Evolutionary conservation across 1,140 invertebrate species (phyloP).

Genomic region (Drosophila setifemur): DNA sequence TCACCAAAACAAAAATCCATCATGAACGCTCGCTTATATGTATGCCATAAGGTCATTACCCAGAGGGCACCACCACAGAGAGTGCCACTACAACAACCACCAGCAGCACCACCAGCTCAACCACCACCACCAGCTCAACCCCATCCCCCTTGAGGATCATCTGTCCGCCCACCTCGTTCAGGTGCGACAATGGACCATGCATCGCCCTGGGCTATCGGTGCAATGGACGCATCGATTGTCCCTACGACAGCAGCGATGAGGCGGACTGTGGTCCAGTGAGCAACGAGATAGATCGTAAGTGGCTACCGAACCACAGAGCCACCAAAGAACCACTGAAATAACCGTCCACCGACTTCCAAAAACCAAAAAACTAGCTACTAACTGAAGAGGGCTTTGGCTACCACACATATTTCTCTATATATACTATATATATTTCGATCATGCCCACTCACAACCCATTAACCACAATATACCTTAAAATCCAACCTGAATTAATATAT

Average conservation of each 20-base stretch:
- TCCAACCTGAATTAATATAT: too few species aligned
- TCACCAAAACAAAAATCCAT: not conserved
- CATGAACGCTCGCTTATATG: constrained; percentile 1
- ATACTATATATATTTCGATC: constrained; percentile 2
- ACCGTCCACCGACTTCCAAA: not conserved
- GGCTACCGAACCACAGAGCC: constrained; percentile 4
- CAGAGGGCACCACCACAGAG: not conserved
- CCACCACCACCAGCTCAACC: not conserved
- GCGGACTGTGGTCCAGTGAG: constrained; percentile 84
- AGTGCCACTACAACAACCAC: not conserved
- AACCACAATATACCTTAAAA: not conserved
- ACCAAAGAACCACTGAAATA: not conserved
- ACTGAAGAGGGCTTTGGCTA: not conserved
- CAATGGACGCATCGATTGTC: constrained; percentile 86
- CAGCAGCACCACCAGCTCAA: not conserved
- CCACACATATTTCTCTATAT: constrained; percentile 3
- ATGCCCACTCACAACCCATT: not conserved
- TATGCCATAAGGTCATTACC: constrained; percentile 48
- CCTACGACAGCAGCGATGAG: constrained; percentile 87
- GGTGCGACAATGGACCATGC: constrained; percentile 88
- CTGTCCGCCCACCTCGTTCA: constrained; percentile 82
- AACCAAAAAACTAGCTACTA: not conserved
- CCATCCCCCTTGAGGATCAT: constrained; percentile 54
- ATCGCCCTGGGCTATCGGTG: constrained; percentile 84
- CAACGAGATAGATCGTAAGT: constrained; percentile 81